A percentile compares a stretch with the other conserved stretches of the same genome.
phyloP scores from a whole-genome alignment of 2,888 invertebrate genomes.

The Anthophora plumipes region DNA sequence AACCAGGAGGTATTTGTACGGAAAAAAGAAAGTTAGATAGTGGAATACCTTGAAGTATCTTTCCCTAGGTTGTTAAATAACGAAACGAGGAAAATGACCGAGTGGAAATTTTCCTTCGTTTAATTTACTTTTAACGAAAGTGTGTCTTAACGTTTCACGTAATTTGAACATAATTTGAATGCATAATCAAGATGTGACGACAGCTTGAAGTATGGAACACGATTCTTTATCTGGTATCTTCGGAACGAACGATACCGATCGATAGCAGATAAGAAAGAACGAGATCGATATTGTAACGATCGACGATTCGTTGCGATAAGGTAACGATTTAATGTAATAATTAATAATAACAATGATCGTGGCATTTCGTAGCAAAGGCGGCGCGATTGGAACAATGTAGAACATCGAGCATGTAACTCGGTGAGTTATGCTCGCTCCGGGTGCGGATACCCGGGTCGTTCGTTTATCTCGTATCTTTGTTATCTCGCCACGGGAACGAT shows the following conservation, averaged over 20 bases:
- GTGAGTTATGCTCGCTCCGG: constrained; percentile 48
- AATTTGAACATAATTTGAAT: not conserved
- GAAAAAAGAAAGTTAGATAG: not conserved
- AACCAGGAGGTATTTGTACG: not conserved
- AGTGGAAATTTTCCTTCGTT: too few relatives aligned
- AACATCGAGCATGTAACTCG: constrained; percentile 21
- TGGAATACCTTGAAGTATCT: too few relatives aligned
- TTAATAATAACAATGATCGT: constrained; percentile 58
- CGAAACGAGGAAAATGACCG: too few relatives aligned
- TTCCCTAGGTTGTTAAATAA: too few relatives aligned
- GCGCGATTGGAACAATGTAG: constrained; percentile 51
- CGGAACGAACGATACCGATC: constrained; percentile 33
- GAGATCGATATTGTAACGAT: constrained; percentile 48
- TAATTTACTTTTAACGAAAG: too few relatives aligned
- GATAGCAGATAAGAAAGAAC: constrained; percentile 1
- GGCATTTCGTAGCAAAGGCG: constrained; percentile 7
- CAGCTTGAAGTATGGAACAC: not conserved
- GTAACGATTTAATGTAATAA: constrained; percentile 56
- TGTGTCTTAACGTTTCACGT: too few relatives aligned
- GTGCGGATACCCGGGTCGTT: constrained; percentile 10
- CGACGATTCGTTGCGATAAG: constrained; percentile 59
- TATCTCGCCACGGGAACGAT: constrained; percentile 57
- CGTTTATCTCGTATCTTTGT: constrained; percentile 60
- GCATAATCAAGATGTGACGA: constrained; percentile 5
- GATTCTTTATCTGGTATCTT: constrained; percentile 36